Base-by-base conservation (phyloP, 2,797 vertebrate genomes). In the Pyrocephalus nanus region DNA sequence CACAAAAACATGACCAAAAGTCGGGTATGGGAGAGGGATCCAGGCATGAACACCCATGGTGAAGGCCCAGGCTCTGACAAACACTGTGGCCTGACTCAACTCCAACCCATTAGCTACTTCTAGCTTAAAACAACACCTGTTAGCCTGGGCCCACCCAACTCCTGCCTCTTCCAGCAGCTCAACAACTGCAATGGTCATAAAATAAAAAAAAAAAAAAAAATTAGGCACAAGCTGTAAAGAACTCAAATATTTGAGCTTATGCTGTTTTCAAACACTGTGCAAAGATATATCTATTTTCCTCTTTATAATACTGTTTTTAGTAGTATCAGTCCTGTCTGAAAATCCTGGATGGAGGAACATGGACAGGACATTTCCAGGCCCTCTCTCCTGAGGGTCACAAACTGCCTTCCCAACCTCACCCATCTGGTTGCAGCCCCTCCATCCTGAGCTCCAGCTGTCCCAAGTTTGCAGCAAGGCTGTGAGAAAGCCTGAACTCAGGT, bases 11-110 rank as follows among this genome's bases (percentile, higher is more conserved):
- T 30, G 51, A 62, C n/a, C 30, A 51, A 65, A 90, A 45, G 43
- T 18, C 12, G 8, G 19, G 60, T 61, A 58, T 66, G 27, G 48
- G 61, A 76, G 17, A 17, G 27, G 48, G 4, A 79, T 21, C 14
- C 26, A 47, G 58, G 36, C 58, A 82, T 1, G 0, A 83, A 73
- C 0, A 4, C 22, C 42, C 3, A 3, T 3, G 2, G 40, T 1
- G 4, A 73, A 86, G 14, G 14, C 34, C 29, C 0, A 3, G 34
- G 19, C 22, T 88, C 55, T 83, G 72, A 57, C 12, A 29, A 74
- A 48, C 20, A 43, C 13, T 0, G 0, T 23, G 22, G 29, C 20
- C 7, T 36, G 55, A 43, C 20, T 69, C 2, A 3, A 15, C 11
- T 76, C 42, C 21, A 48, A 75, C 27, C 13, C 11, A 2, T 15